A percentile compares a stretch with the other conserved stretches of the same genome.
phyloP scores from a whole-genome alignment of 2,113 vertebrate species.

The Paradoxurus hermaphroditus region DNA sequence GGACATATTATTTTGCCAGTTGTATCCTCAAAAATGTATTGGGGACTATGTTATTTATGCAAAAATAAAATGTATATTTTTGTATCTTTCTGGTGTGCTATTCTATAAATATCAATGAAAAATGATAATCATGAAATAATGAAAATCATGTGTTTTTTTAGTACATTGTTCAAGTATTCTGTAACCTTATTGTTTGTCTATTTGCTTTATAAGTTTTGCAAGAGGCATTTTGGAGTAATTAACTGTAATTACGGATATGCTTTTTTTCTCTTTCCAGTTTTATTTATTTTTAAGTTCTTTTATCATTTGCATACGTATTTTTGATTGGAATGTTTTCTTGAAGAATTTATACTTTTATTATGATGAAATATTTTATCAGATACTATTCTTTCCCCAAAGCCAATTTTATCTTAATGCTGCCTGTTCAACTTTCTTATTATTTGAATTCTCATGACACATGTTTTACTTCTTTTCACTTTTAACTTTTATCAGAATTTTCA shows the following conservation, averaged over 20 bases:
- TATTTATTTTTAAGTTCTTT: not conserved
- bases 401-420: not conserved
- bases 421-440: not conserved
- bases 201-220: not conserved
- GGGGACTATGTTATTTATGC: not conserved
- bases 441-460: not conserved
- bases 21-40: not conserved
- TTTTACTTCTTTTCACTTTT: not conserved
- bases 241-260: not conserved
- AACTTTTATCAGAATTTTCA: not conserved
- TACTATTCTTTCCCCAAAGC: not conserved
- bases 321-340: not conserved
- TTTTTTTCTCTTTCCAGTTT: not conserved
- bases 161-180: not conserved
- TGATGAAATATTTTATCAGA: not conserved
- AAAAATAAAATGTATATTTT: not conserved
- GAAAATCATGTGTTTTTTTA: not conserved
- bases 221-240: not conserved
- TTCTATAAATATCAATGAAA: not conserved
- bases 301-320: not conserved
- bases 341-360: not conserved
- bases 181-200: not conserved
- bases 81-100: not conserved
- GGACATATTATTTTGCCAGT: not conserved
- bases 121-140: too few species aligned